phyloP scores from a whole-genome alignment of 2,888 invertebrate species.

The Dryobota labecula region DNA sequence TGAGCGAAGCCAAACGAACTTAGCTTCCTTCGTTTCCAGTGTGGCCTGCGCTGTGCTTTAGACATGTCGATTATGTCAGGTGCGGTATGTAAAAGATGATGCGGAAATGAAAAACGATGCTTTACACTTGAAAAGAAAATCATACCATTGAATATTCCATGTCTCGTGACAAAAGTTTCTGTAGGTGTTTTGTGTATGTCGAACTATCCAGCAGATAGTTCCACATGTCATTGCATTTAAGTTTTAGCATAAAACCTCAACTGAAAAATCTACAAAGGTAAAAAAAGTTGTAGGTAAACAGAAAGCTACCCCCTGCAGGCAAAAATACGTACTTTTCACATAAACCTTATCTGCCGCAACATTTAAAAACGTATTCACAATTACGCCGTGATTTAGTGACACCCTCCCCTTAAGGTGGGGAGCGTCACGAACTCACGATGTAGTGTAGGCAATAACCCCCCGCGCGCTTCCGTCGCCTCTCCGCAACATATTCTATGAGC shows the following conservation, averaged over 20 bases:
- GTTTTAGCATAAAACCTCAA: not conserved
- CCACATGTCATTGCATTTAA: not conserved
- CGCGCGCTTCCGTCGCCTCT: not conserved
- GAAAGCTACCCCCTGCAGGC: constrained; percentile 9
- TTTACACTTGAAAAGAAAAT: not conserved
- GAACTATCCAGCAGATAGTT: not conserved
- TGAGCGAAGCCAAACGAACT: no score
- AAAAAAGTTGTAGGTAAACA: constrained; percentile 16
- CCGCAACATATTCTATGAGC: constrained; percentile 63
- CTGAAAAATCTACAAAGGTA: not conserved
- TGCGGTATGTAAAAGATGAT: not conserved
- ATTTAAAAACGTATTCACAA: constrained; percentile 60
- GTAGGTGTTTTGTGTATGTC: not conserved
- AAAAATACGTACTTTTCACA: constrained; percentile 9
- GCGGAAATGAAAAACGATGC: not conserved
- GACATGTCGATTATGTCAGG: not conserved
- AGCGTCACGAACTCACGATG: constrained; percentile 1
- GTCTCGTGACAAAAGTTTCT: not conserved
- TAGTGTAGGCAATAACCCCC: not conserved
- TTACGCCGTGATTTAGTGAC: constrained; percentile 51
- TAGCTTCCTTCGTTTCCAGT: no score
- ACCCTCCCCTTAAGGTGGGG: constrained; percentile 33
- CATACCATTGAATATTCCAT: not conserved
- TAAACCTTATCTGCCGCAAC: constrained; percentile 49
- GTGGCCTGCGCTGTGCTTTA: no score